These are phyloP conservation scores for Hyles lineata DNA, from an alignment of 2,888 invertebrate species.

Conservation along the genomic window DNA sequence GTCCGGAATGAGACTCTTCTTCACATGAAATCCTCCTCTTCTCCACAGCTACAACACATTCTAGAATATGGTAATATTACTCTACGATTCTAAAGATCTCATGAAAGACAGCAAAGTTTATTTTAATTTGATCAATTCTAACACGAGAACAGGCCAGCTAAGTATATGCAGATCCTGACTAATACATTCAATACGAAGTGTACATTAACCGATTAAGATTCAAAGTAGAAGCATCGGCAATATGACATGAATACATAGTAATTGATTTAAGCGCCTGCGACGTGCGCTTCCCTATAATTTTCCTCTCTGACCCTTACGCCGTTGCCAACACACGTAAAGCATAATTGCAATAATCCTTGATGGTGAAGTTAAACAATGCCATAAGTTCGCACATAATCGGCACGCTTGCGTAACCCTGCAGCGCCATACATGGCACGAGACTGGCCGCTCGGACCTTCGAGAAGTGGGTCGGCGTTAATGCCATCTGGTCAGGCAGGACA, in stretches of 20 bases:
- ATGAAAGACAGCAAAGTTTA: neutral
- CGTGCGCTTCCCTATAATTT: constrained; percentile 14
- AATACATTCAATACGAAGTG: constrained; percentile 30
- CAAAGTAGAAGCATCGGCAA: neutral
- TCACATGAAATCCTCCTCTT: no score
- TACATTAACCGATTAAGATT: constrained; percentile 10
- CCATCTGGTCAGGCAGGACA: constrained; percentile 77
- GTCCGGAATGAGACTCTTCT: no score
- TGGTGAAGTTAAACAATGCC: constrained; percentile 43
- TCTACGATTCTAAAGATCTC: neutral
- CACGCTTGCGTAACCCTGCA: constrained; percentile 72
- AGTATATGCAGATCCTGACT: constrained; percentile 36
- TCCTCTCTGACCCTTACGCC: constrained; percentile 6
- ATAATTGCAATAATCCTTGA: constrained; percentile 26
- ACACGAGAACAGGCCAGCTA: neutral
- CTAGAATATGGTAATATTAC: no score
- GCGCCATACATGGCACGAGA: constrained; percentile 70
- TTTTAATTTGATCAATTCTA: neutral
- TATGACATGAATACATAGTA: constrained; percentile 21
- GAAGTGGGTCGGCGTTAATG: constrained; percentile 77
- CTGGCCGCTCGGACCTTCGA: constrained; percentile 73
- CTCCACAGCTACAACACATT: no score
- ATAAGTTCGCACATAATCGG: constrained; percentile 44
- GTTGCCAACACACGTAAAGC: constrained; percentile 20
- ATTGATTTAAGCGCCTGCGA: constrained; percentile 11